Evolutionary conservation across 2,888 invertebrate genomes (phyloP), one percentile per base, ranked within the genome.

Genomic region (Platypus cylindrus): DNA sequence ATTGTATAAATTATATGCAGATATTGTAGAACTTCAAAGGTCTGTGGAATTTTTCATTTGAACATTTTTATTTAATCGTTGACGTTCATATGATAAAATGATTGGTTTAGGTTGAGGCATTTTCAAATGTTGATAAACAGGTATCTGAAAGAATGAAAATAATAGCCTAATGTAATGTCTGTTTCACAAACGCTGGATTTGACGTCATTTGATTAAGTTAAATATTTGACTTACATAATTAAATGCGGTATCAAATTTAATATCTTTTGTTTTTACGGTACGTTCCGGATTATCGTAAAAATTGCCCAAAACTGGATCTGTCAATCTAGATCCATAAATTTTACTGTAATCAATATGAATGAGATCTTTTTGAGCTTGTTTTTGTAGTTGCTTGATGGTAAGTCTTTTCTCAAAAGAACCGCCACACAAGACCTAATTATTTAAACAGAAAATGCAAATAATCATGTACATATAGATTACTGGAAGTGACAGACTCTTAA

Each of bases 71-170:
- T 22, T 8, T 22, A 8, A 22, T 22, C 22, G 22, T 22, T 22
- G 9, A 22, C 8, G 22, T 22, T 22, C 22, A 22, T 16, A 5
- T 9, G 29, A 13, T 63, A n/a, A n/a, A n/a, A n/a, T n/a, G 47
- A 78, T 64, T 34, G 71, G 66, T 50, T 58, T 56, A 30, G 73
- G 67, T 27, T 68, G 64, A 46, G 73, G 70, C 55, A 75, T 68
- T 48, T 70, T 68, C 45, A 80, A 62, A 60, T 80, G 78, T 37
- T 70, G 57, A 60, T 77, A 80, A 42, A 80, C 70, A 34, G 80
- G 78, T 57, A 78, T 78, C 75, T 76, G 41, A 30, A 59, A 51
- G n/a, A n/a, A n/a, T n/a, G n/a, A n/a, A n/a, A n/a, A 20, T 20
- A 13, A 11, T 30, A 30, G 14, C 5, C 5, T n/a, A n/a, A 24